Conservation (phyloP, 2,888 invertebrate genomes). For the Oegoconia quadripuncta region DNA sequence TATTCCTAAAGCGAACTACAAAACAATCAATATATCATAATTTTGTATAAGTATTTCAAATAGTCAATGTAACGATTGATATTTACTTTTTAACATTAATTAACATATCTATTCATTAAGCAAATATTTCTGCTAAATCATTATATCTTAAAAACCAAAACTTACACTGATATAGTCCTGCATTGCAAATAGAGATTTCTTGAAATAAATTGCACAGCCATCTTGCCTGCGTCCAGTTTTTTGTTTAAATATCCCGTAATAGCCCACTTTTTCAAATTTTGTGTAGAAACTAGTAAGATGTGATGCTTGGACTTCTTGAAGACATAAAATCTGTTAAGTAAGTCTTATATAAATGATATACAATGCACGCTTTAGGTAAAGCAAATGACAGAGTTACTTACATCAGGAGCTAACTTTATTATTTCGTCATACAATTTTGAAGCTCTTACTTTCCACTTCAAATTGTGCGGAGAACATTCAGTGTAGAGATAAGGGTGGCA, state of each 20-base stretch:
- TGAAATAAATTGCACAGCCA: constrained; percentile 95
- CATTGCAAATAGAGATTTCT: constrained; percentile 81
- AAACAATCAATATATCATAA: too few relatives aligned
- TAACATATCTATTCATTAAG: too few relatives aligned
- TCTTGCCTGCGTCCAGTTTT: constrained; percentile 89
- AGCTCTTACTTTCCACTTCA: constrained; percentile 86
- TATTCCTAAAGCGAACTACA: too few relatives aligned
- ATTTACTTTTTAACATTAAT: too few relatives aligned
- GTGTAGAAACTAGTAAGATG: constrained; percentile 82
- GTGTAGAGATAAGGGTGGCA: constrained; percentile 86
- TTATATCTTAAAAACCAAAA: too few relatives aligned
- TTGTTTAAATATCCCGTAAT: constrained; percentile 88
- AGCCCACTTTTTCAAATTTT: constrained; percentile 80
- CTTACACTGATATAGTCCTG: constrained; percentile 85
- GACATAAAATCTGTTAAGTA: constrained; percentile 84
- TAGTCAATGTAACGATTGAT: too few relatives aligned
- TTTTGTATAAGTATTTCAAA: too few relatives aligned
- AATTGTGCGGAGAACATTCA: constrained; percentile 71
- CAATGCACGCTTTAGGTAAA: not conserved
- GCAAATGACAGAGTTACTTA: constrained; percentile 36
- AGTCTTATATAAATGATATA: too few relatives aligned
- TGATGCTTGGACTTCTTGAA: constrained; percentile 94
- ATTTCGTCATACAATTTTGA: constrained; percentile 69
- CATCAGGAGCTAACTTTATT: constrained; percentile 65
- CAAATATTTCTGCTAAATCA: too few relatives aligned